Evolutionary conservation across 2,888 invertebrate genomes (phyloP).

Genomic region (Endomychus coccineus): DNA sequence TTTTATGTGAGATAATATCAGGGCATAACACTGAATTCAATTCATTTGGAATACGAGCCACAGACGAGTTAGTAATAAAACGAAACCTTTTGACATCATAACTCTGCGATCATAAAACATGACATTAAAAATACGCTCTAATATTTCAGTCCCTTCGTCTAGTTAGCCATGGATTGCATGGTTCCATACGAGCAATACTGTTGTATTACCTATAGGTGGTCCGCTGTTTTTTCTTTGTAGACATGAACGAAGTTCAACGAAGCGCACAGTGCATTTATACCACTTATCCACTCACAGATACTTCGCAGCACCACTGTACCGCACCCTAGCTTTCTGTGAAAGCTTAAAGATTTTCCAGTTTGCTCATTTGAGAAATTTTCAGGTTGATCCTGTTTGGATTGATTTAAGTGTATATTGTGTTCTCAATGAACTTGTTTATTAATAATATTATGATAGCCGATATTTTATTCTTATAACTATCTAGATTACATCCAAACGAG

Average conservation of each 20-base stretch:
- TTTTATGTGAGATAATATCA: too few species aligned
- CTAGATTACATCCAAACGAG: too few species aligned
- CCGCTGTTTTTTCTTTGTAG: constrained; percentile 36
- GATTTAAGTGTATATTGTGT: too few species aligned
- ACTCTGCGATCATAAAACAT: constrained; percentile 39
- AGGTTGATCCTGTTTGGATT: too few species aligned
- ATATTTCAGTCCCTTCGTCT: constrained; percentile 36
- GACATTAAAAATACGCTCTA: constrained; percentile 41
- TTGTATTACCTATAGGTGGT: constrained; percentile 18
- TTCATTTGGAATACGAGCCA: constrained; percentile 16
- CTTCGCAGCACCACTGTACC: constrained; percentile 16
- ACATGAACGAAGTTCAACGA: constrained; percentile 41
- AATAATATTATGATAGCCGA: too few species aligned
- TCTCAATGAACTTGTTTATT: too few species aligned
- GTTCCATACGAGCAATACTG: too few species aligned
- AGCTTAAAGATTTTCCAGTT: too few species aligned
- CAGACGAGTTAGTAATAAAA: constrained; percentile 37
- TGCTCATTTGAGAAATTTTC: too few species aligned
- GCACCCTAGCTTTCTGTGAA: constrained; percentile 16
- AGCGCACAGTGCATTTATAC: constrained; percentile 42
- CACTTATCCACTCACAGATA: constrained; percentile 41
- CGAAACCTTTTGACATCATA: constrained; percentile 40
- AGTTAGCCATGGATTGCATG: constrained; percentile 22
- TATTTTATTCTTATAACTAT: too few species aligned
- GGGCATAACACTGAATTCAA: neutral